Percentiles rank a stretch among this genome's conserved stretches.
phyloP scores from a whole-genome alignment of 2,113 vertebrate genomes.

The Kryptolebias marmoratus region DNA sequence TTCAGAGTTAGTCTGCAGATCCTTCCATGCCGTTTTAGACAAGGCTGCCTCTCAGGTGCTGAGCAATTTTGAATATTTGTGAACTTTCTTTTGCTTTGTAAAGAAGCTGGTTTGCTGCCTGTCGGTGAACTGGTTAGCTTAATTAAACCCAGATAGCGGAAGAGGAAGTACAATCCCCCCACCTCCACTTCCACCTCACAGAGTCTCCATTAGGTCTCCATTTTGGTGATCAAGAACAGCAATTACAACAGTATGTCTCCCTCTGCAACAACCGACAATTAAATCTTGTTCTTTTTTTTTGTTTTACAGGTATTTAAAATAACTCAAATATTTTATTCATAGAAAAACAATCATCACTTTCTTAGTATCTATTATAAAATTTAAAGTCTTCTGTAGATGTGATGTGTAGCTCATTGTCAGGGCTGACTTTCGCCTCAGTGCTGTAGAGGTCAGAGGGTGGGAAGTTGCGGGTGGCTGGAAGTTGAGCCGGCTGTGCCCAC shows the following conservation, averaged over 20 bases:
- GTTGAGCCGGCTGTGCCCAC: conserved; percentile 38
- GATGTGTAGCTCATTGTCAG: conserved; percentile 2
- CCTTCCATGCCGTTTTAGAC: not conserved
- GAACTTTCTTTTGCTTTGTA: conserved; percentile 16
- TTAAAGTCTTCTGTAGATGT: conserved; percentile 17
- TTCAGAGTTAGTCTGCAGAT: conserved; percentile 11
- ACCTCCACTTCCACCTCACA: not conserved
- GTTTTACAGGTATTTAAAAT: not conserved
- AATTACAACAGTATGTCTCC: conserved; percentile 50
- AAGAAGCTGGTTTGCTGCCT: conserved; percentile 33
- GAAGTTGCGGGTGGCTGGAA: conserved; percentile 57
- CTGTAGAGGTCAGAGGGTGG: conserved; percentile 45
- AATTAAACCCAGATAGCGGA: conserved; percentile 74
- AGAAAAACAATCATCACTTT: not conserved
- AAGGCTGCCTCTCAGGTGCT: not conserved
- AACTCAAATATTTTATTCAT: conserved; percentile 14
- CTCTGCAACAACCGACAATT: conserved; percentile 20
- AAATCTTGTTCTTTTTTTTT: conserved; percentile 38
- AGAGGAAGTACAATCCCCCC: conserved; percentile 58
- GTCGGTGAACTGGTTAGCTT: conserved; percentile 41
- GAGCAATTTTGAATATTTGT: conserved; percentile 10
- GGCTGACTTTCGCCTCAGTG: conserved; percentile 32
- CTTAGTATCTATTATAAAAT: not conserved
- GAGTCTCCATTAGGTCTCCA: conserved; percentile 62
- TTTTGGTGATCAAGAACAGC: conserved; percentile 58